Conservation (phyloP, 2,888 invertebrate genomes). For the Dynastes grantii region DNA sequence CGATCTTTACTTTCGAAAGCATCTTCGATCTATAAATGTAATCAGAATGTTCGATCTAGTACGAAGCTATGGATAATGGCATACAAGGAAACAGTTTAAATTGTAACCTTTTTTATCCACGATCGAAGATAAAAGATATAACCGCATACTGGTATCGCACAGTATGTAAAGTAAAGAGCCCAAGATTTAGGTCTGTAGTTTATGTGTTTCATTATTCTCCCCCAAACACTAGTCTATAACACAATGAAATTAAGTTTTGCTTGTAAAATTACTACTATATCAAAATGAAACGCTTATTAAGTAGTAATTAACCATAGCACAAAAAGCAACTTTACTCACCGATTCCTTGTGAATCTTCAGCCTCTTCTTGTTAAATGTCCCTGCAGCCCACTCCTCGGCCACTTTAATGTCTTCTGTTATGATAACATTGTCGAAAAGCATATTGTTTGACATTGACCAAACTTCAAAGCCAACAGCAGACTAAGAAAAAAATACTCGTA, state of each 20-base stretch:
- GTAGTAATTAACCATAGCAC: background rate
- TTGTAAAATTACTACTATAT: background rate
- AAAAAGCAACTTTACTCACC: conserved; percentile 74
- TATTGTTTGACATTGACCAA: conserved; percentile 97
- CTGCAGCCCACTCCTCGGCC: conserved; percentile 86
- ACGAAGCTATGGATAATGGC: background rate
- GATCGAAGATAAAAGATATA: conserved; percentile 81
- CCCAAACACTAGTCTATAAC: conserved; percentile 77
- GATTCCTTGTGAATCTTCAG: conserved; percentile 86
- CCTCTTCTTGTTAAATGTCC: conserved; percentile 89
- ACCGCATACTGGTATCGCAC: conserved; percentile 79
- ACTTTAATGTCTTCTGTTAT: conserved; percentile 87
- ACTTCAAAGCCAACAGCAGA: conserved; percentile 95
- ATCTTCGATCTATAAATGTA: background rate
- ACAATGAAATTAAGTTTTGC: conserved; percentile 42
- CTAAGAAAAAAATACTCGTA: conserved; percentile 71
- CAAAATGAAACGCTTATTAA: background rate
- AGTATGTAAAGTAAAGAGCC: conserved; percentile 85
- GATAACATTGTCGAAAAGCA: conserved; percentile 96
- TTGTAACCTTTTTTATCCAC: conserved; percentile 78
- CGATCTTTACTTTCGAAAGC: no score
- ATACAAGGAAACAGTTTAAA: conserved; percentile 25
- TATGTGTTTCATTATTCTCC: conserved; percentile 80
- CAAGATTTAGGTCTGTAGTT: conserved; percentile 88
- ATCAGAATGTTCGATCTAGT: background rate